Conservation (phyloP, 2,888 invertebrate species). For the Melieria picta region DNA sequence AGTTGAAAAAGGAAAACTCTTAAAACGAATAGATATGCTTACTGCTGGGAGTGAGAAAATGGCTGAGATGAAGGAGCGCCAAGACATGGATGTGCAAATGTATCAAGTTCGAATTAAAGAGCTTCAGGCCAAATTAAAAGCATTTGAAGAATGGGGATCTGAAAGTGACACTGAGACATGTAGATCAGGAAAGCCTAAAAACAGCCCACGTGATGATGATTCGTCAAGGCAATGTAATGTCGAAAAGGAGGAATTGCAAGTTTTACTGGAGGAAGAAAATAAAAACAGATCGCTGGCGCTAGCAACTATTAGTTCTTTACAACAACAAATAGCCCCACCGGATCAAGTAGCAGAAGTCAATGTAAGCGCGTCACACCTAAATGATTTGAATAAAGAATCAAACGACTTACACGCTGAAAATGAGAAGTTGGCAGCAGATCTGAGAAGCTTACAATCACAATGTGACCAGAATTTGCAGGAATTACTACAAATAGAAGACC, state of each 20-base stretch:
- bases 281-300: constrained; percentile 61
- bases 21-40: constrained; percentile 79
- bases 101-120: constrained; percentile 79
- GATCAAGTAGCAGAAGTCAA: constrained; percentile 48
- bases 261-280: constrained; percentile 69
- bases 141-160: constrained; percentile 67
- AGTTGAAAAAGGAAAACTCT: constrained; percentile 75
- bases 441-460: constrained; percentile 36
- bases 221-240: constrained; percentile 47
- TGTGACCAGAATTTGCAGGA: constrained; percentile 33
- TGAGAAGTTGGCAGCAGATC: constrained; percentile 49
- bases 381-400: constrained; percentile 48
- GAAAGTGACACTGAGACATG: background rate
- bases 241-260: constrained; percentile 73
- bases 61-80: constrained; percentile 82
- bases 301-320: constrained; percentile 48
- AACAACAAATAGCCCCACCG: constrained; percentile 48
- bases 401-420: constrained; percentile 51
- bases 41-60: constrained; percentile 80
- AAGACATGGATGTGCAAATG: constrained; percentile 79
- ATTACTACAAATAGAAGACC: constrained; percentile 20
- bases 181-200: too few species aligned
- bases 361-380: constrained; percentile 36
- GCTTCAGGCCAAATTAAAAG: constrained; percentile 73
- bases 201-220: too few species aligned